Conservation (phyloP, 92 coral and sea anemone species). For the Plumapathes pennacea region DNA sequence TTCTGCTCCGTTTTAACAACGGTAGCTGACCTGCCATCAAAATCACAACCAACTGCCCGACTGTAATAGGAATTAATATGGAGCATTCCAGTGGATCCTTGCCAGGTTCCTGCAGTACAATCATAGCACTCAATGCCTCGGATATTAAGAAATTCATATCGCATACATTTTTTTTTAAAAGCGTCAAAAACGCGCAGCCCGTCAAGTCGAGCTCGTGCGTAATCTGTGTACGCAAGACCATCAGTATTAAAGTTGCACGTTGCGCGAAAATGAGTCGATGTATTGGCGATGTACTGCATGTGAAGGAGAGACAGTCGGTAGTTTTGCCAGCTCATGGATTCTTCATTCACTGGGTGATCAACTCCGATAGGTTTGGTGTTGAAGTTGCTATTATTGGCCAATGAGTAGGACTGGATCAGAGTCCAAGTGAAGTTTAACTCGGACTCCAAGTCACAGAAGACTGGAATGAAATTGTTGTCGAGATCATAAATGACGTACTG, state of each 20-base stretch:
- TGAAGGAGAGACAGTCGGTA: slow-evolving; percentile 5
- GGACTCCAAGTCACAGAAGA: slow-evolving; percentile 31
- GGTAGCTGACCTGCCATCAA: slow-evolving; percentile 4
- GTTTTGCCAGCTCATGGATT: neutral
- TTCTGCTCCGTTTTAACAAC: no score
- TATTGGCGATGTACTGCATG: slow-evolving; percentile 13
- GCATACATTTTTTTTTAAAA: neutral
- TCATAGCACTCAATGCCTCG: slow-evolving; percentile 3
- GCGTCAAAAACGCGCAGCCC: neutral
- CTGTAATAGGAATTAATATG: neutral
- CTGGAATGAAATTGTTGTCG: neutral
- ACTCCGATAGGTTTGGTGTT: neutral
- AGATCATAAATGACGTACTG: neutral
- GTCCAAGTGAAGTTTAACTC: slow-evolving; percentile 9
- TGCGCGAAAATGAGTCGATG: slow-evolving; percentile 7
- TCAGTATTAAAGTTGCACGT: slow-evolving; percentile 21
- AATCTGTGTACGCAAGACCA: slow-evolving; percentile 9
- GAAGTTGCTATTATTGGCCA: neutral
- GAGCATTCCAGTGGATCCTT: neutral
- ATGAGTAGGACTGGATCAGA: slow-evolving; percentile 20
- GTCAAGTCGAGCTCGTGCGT: slow-evolving; percentile 11
- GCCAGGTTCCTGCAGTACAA: slow-evolving; percentile 7
- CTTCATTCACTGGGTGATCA: neutral
- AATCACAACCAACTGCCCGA: neutral
- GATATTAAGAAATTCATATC: slow-evolving; percentile 10